These are phyloP conservation scores for Sycophaga agraensis DNA, from an alignment of 1,140 invertebrate genomes.

Conservation along the genomic window DNA sequence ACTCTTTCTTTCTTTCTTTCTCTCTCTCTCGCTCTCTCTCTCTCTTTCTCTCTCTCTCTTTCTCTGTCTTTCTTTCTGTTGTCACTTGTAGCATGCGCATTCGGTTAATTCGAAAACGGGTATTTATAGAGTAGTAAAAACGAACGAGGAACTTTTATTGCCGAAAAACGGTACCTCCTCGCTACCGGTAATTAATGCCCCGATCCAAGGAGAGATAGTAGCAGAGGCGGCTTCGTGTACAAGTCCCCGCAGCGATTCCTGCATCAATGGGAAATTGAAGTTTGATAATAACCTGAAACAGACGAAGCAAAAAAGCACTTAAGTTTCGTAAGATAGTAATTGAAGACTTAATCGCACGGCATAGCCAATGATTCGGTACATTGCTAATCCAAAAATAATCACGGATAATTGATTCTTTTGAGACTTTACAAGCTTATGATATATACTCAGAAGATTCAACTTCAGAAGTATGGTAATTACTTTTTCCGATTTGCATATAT, in stretches of 20 bases:
- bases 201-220: neutral
- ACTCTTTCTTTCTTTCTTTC: neutral
- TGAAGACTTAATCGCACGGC: too few relatives aligned
- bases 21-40: neutral
- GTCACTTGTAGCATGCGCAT: neutral
- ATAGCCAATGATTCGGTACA: too few relatives aligned
- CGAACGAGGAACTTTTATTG: constrained; percentile 11
- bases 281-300: constrained; percentile 13
- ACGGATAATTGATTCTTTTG: too few relatives aligned
- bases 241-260: neutral
- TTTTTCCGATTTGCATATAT: too few relatives aligned
- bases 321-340: neutral
- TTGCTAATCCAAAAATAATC: too few relatives aligned
- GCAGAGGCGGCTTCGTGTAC: neutral
- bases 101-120: constrained; percentile 7
- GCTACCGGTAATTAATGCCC: constrained; percentile 19
- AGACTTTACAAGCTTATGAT: too few relatives aligned
- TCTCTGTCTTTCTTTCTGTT: neutral
- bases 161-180: constrained; percentile 19
- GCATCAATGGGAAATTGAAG: neutral
- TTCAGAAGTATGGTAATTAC: too few relatives aligned
- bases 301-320: neutral
- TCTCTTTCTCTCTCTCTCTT: neutral
- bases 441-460: too few relatives aligned
- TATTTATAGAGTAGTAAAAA: constrained; percentile 24